Percentiles rank a stretch among this genome's conserved stretches.
phyloP scores from a whole-genome alignment of 1,140 invertebrate species.

The Drosophila oshimai region DNA sequence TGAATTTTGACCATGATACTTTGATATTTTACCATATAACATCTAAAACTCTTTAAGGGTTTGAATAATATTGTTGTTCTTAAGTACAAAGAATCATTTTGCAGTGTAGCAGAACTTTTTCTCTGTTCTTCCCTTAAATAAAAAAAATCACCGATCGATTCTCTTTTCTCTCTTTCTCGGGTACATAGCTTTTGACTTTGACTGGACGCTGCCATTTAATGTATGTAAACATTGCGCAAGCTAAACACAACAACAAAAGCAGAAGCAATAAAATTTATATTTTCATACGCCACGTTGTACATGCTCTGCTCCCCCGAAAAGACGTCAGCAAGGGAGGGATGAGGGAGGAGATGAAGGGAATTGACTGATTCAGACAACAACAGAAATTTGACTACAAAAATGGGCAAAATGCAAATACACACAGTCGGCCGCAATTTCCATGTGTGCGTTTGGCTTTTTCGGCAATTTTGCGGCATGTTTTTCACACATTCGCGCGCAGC shows the following conservation, averaged over 20 bases:
- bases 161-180: conserved; percentile 20
- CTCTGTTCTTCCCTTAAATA: not conserved
- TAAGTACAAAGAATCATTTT: too few species aligned
- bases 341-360: conserved; percentile 16
- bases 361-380: conserved; percentile 65
- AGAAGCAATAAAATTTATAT: conserved; percentile 46
- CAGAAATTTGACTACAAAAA: conserved; percentile 77
- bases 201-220: conserved; percentile 52
- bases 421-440: conserved; percentile 26
- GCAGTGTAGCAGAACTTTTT: not conserved
- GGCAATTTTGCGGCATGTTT: conserved; percentile 78
- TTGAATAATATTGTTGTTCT: too few species aligned
- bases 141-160: not conserved
- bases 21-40: too few species aligned
- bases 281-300: conserved; percentile 76
- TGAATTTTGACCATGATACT: too few species aligned
- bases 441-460: conserved; percentile 64
- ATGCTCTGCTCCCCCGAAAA: conserved; percentile 4
- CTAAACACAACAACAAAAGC: conserved; percentile 54
- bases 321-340: conserved; percentile 24
- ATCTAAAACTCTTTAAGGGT: too few species aligned
- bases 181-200: conserved; percentile 79
- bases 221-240: conserved; percentile 77
- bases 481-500: conserved; percentile 71
- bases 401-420: conserved; percentile 75